A percentile compares a stretch with the other conserved stretches of the same genome.
phyloP scores from a whole-genome alignment of 2,113 vertebrate species.

The Macaca fascicularis region T2T-MFA8v1.1 NC_088392.1:36225001-36225500 shows the following conservation, averaged over 20 bases:
- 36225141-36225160: neutral
- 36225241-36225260: neutral
- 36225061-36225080: neutral
- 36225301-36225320: neutral
- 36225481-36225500: neutral
- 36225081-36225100: neutral
- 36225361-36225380: neutral
- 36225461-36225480: neutral
- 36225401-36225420: neutral
- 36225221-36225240: neutral
- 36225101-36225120: neutral
- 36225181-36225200: neutral
- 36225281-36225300: neutral
- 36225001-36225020: neutral
- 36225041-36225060: neutral
- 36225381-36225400: neutral
- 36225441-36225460: neutral
- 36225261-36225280: neutral
- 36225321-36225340: neutral
- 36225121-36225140: neutral
- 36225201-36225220: neutral
- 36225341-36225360: neutral
- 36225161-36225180: neutral
- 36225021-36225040: neutral
- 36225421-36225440: neutral